Evolutionary conservation across 2,888 invertebrate species (phyloP).

Genomic region (Catotricha subobsoleta): DNA sequence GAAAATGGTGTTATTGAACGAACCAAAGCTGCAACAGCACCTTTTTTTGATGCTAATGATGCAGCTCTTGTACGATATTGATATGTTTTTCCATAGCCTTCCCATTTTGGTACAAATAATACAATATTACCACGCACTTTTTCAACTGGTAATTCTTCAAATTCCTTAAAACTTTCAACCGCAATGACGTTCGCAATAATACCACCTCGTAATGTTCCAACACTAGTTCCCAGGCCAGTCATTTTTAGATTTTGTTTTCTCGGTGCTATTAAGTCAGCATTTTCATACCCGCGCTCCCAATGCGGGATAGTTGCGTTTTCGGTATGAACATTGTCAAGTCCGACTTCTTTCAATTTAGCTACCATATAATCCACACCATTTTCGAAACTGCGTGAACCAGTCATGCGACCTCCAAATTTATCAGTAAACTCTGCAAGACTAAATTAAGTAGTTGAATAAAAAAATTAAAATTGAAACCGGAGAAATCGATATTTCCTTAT

Average conservation of each 20-base stretch:
- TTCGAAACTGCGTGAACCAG: constrained; percentile 45
- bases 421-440: constrained; percentile 34
- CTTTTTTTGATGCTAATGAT: constrained; percentile 46
- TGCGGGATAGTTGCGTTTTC: constrained; percentile 42
- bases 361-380: constrained; percentile 49
- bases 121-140: constrained; percentile 55
- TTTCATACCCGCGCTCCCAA: constrained; percentile 51
- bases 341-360: constrained; percentile 24
- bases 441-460: too few species aligned
- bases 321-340: constrained; percentile 48
- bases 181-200: constrained; percentile 57
- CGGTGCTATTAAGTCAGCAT: constrained; percentile 43
- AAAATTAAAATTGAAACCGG: too few species aligned
- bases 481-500: too few species aligned
- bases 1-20: constrained; percentile 62
- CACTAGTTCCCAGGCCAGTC: constrained; percentile 50
- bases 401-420: constrained; percentile 43
- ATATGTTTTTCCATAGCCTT: constrained; percentile 46
- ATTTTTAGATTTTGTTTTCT: constrained; percentile 41
- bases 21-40: constrained; percentile 57
- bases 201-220: constrained; percentile 51
- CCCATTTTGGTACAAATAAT: constrained; percentile 49
- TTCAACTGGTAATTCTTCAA: constrained; percentile 32
- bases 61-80: constrained; percentile 48
- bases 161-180: constrained; percentile 46